Conservation (phyloP, 2,797 vertebrate species). For the Acanthurus tractus region DNA sequence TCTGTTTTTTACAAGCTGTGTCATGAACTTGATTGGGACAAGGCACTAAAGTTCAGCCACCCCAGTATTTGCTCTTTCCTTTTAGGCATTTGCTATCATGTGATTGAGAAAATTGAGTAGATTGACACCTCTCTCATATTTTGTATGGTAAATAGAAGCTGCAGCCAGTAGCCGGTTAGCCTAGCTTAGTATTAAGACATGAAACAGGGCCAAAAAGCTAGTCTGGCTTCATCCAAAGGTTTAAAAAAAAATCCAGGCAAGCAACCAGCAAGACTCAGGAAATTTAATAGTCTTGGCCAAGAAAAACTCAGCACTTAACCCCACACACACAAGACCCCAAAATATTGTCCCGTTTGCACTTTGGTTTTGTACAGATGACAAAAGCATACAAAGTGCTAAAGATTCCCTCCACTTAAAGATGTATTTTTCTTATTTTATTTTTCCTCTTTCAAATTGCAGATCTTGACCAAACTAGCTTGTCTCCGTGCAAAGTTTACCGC, state of each 20-base stretch:
- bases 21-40: conserved; percentile 57
- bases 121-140: background rate
- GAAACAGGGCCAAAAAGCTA: background rate
- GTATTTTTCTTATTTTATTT: too few species aligned
- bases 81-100: background rate
- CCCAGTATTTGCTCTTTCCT: background rate
- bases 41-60: conserved; percentile 17
- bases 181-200: background rate
- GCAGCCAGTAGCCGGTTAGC: background rate
- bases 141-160: background rate
- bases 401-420: too few species aligned
- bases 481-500: too few species aligned
- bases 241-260: background rate
- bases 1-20: conserved; percentile 72
- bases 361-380: too few species aligned
- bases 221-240: background rate
- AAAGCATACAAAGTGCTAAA: too few species aligned
- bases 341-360: too few species aligned
- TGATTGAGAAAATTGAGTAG: background rate
- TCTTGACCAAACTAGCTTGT: too few species aligned
- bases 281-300: background rate
- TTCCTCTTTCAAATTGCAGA: too few species aligned
- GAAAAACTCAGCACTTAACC: background rate
- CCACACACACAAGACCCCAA: background rate
- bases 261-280: background rate